phyloP scores from a whole-genome alignment of 2,888 invertebrate genomes.

The Tetragonula carbonaria region DNA sequence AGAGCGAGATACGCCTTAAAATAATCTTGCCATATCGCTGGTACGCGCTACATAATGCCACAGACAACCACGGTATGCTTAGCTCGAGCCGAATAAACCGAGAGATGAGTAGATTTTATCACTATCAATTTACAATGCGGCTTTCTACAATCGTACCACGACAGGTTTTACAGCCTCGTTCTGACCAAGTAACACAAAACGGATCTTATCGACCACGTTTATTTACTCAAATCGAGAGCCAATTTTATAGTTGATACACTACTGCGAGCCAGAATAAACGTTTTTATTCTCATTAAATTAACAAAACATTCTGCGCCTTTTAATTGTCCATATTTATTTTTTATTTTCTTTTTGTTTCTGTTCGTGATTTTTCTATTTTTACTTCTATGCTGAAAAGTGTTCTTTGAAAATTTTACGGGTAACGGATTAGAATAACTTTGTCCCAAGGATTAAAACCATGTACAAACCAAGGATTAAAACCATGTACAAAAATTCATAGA shows the following conservation, averaged over 20 bases:
- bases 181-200: conserved; percentile 61
- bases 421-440: conserved; percentile 26
- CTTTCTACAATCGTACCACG: conserved; percentile 42
- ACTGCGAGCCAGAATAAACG: conserved; percentile 17
- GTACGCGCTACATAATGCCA: conserved; percentile 54
- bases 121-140: conserved; percentile 70
- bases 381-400: background rate
- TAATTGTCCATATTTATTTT: background rate
- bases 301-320: conserved; percentile 4
- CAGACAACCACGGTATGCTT: conserved; percentile 20
- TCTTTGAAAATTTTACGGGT: conserved; percentile 31
- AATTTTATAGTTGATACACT: conserved; percentile 59
- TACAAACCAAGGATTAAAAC: background rate
- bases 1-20: conserved; percentile 66
- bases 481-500: background rate
- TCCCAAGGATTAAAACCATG: background rate
- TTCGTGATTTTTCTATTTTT: background rate
- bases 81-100: conserved; percentile 58
- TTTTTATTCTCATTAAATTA: conserved; percentile 49
- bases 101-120: conserved; percentile 71
- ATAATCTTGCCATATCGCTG: conserved; percentile 71
- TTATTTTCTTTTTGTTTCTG: too few relatives aligned
- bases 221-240: conserved; percentile 63
- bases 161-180: conserved; percentile 62
- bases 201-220: conserved; percentile 69